A percentile compares a stretch with the other conserved stretches of the same genome.
phyloP scores from a whole-genome alignment of 2,797 vertebrate genomes.

The Hippocampus kuda region DNA sequence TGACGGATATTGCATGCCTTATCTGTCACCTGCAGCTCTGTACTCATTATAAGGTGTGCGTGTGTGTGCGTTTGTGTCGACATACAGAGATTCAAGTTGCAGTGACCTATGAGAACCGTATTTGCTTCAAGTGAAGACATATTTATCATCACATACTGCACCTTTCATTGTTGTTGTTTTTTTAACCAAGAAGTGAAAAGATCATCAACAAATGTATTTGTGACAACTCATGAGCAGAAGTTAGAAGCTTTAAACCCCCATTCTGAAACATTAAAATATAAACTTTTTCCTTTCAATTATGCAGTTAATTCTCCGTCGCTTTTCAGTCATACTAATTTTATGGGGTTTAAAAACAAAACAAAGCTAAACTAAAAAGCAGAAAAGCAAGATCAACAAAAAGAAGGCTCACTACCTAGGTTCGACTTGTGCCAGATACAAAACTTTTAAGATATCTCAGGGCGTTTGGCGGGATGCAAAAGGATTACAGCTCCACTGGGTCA shows the following conservation, averaged over 20 bases:
- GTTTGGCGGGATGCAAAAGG: neutral
- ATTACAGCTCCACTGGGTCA: neutral
- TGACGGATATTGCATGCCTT: slow-evolving; percentile 60
- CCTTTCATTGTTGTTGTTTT: no score
- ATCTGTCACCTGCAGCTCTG: slow-evolving; percentile 70
- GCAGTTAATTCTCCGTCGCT: neutral
- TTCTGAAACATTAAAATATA: neutral
- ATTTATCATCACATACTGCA: no score
- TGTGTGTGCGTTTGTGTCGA: neutral
- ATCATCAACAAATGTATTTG: neutral
- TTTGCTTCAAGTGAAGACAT: no score
- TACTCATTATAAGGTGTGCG: slow-evolving; percentile 60
- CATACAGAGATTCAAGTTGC: neutral
- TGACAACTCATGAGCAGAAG: neutral
- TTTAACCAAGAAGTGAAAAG: no score
- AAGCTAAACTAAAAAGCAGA: neutral
- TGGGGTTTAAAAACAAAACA: neutral
- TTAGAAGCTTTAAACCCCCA: neutral
- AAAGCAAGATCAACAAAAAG: neutral
- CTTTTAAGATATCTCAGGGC: neutral
- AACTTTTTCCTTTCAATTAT: neutral
- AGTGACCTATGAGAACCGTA: neutral
- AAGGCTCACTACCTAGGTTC: neutral
- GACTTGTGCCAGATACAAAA: neutral
- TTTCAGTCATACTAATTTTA: neutral